Conservation (phyloP, 2,797 vertebrate species). For the Cynodonichthys magdalenae region DNA sequence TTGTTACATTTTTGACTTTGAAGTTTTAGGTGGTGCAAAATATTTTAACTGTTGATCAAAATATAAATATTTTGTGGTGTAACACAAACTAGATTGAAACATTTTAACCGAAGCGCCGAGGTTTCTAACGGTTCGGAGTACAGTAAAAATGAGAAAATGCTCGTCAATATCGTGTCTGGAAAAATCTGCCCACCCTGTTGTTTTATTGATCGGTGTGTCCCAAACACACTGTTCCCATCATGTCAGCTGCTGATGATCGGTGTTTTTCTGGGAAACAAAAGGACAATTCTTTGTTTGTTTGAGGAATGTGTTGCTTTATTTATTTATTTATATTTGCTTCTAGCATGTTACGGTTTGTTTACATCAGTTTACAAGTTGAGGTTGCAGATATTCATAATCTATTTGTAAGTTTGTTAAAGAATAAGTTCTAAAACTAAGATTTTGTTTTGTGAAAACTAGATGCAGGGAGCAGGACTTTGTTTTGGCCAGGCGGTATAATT, state of each 20-base stretch:
- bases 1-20: no score
- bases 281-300: constrained; percentile 23
- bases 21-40: no score
- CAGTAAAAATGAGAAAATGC: background rate
- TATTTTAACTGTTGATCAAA: no score
- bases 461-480: background rate
- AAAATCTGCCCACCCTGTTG: constrained; percentile 30
- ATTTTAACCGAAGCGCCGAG: background rate
- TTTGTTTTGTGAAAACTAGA: background rate
- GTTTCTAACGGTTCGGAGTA: background rate
- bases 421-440: background rate
- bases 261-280: constrained; percentile 45
- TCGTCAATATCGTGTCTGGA: constrained; percentile 12
- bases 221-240: constrained; percentile 53
- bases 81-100: background rate
- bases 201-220: constrained; percentile 55
- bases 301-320: background rate
- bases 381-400: no score
- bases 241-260: constrained; percentile 53
- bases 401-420: background rate
- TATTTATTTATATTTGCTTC: constrained; percentile 15
- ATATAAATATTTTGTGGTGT: background rate
- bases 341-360: constrained; percentile 15
- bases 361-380: constrained; percentile 7
- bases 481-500: no score